Base-by-base conservation (phyloP, 2,113 vertebrate species). In the Sebastes fasciatus region DNA sequence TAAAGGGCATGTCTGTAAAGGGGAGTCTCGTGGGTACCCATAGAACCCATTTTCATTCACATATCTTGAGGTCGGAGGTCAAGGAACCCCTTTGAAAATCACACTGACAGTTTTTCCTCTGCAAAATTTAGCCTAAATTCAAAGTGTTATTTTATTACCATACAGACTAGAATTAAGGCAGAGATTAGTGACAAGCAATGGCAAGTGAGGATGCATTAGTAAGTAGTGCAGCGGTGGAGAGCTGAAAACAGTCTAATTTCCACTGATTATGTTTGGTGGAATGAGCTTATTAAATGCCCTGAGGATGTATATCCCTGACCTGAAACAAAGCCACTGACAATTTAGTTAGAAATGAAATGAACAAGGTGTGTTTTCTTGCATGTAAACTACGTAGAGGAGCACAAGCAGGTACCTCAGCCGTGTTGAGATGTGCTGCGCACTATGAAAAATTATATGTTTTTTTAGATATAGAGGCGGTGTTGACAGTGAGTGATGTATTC, bases 221-320 rank as follows among this genome's bases (percentile, higher is more conserved):
- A 49, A 57, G 34, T 23, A 77, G 42, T 57, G 67, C 75, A 52
- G 64, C 2, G 23, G 19, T 40, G 48, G 57, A 62, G 57, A 73
- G 72, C 48, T 21, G 72, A 62, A 86, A 79, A 75, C 73, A 42
- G 23, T 43, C 82, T 77, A 43, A 74, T 83, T 83, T 73, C 60
- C 64, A 48, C 75, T 57, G 55, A 75, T 84, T 82, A 65, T 80
- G 51, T 89, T 86, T 89, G 64, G 8, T 34, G 34, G 23, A 84
- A 79, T 78, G 57, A 76, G 65, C 26, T 78, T 77, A 84, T 81
- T 76, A 80, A 80, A 81, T 48, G 42, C 52, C 54, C 8, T 6
- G 21, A 16, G 23, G 79, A 74, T 52, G 55, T 26, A 8, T 42
- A 76, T 54, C 63, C 10, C 49, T 62, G 72, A 68, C 48, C 40